A percentile compares a stretch with the other conserved stretches of the same genome.
phyloP scores from a whole-genome alignment of 1,140 invertebrate species.

The Ceratitis capitata region DNA sequence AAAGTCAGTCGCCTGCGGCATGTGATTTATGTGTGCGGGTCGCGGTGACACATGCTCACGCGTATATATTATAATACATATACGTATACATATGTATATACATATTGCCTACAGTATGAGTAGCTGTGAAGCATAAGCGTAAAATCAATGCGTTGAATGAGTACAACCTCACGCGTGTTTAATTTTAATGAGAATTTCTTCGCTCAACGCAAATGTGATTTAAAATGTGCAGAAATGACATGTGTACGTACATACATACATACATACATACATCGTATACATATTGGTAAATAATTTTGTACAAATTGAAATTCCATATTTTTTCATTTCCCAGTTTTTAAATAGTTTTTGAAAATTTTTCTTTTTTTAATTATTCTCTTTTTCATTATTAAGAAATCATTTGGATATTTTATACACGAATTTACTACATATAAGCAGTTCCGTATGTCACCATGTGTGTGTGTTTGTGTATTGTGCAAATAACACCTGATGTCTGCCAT shows the following conservation, averaged over 20 bases:
- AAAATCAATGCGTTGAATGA: neutral
- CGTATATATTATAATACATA: neutral
- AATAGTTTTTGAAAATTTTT: no score
- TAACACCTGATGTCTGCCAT: neutral
- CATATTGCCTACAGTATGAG: neutral
- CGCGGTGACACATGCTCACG: neutral
- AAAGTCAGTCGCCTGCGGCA: neutral
- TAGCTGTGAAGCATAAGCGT: neutral
- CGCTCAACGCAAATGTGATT: neutral
- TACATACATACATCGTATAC: neutral
- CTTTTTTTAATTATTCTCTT: neutral
- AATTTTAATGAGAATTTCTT: conserved; percentile 15
- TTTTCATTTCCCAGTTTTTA: no score
- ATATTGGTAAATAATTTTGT: neutral
- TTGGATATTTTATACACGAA: neutral
- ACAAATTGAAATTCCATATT: neutral
- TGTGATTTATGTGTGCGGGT: neutral
- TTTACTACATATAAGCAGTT: neutral
- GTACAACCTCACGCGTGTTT: conserved; percentile 6
- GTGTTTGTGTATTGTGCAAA: neutral
- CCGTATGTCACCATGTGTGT: neutral
- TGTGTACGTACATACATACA: neutral
- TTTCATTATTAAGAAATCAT: neutral
- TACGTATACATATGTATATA: neutral
- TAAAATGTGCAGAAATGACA: neutral